phyloP scores from a whole-genome alignment of 2,888 invertebrate species.

The Elegia similella region DNA sequence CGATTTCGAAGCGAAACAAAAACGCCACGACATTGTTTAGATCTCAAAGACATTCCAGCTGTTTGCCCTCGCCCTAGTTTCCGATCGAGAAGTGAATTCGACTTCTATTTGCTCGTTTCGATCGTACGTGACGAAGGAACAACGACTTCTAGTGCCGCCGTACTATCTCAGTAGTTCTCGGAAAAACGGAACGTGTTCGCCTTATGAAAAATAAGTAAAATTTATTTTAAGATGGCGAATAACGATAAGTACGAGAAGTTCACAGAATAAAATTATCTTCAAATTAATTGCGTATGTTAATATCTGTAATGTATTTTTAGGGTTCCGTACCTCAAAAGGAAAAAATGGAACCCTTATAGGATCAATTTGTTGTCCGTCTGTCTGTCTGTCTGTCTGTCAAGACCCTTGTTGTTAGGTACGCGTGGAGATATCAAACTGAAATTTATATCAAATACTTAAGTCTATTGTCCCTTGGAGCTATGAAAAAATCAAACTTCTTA shows the following conservation, averaged over 20 bases:
- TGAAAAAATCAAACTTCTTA: no score
- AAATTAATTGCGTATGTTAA: no score
- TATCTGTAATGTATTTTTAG: no score
- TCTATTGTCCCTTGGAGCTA: no score
- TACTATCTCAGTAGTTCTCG: background rate
- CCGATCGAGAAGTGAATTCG: slow-evolving; percentile 40
- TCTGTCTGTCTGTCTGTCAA: no score
- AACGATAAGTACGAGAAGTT: background rate
- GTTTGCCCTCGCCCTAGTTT: slow-evolving; percentile 31
- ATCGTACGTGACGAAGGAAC: slow-evolving; percentile 44
- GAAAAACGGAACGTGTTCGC: slow-evolving; percentile 9
- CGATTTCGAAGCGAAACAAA: slow-evolving; percentile 13
- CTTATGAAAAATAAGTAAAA: slow-evolving; percentile 3
- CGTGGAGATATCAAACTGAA: no score
- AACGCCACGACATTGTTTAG: slow-evolving; percentile 15
- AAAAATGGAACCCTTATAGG: no score
- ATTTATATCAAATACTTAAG: no score
- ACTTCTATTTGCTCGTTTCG: slow-evolving; percentile 41
- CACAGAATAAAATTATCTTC: no score
- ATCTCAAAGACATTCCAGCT: slow-evolving; percentile 17
- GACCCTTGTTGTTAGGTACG: no score
- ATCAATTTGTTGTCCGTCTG: no score
- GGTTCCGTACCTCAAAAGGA: no score
- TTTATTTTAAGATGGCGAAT: background rate
- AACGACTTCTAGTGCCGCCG: slow-evolving; percentile 14